phyloP scores from a whole-genome alignment of 2,113 vertebrate genomes.

The Rhabdomys dilectus region DNA sequence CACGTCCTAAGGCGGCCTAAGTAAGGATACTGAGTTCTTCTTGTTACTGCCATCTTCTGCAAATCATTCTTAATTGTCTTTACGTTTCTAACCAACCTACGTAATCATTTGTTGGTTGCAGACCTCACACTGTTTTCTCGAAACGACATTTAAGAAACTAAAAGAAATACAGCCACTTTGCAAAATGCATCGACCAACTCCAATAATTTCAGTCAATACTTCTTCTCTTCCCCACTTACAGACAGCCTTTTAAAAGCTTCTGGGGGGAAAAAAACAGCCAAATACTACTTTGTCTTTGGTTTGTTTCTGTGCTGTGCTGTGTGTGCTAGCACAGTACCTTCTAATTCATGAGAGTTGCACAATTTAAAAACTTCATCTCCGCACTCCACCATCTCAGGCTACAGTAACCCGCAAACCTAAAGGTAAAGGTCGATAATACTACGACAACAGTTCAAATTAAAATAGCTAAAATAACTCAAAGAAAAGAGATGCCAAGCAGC shows the following conservation, averaged over 20 bases:
- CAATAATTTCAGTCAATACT: neutral
- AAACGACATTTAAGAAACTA: neutral
- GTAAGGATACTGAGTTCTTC: neutral
- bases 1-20: neutral
- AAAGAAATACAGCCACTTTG: slow-evolving; percentile 7
- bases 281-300: neutral
- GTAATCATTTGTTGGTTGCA: neutral
- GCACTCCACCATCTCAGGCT: neutral
- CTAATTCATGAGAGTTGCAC: neutral
- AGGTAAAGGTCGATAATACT: neutral
- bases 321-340: neutral
- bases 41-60: neutral
- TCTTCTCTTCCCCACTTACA: neutral
- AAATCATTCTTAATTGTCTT: neutral
- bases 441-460: neutral
- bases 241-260: neutral
- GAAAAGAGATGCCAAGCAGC: neutral
- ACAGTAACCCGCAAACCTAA: neutral
- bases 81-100: neutral
- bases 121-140: neutral
- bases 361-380: neutral
- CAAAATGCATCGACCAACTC: neutral
- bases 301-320: neutral
- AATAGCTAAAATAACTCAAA: neutral
- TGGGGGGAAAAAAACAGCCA: neutral